These are phyloP conservation scores for Falco naumanni DNA, from an alignment of 2,797 vertebrate species.

Conservation along the genomic window DNA sequence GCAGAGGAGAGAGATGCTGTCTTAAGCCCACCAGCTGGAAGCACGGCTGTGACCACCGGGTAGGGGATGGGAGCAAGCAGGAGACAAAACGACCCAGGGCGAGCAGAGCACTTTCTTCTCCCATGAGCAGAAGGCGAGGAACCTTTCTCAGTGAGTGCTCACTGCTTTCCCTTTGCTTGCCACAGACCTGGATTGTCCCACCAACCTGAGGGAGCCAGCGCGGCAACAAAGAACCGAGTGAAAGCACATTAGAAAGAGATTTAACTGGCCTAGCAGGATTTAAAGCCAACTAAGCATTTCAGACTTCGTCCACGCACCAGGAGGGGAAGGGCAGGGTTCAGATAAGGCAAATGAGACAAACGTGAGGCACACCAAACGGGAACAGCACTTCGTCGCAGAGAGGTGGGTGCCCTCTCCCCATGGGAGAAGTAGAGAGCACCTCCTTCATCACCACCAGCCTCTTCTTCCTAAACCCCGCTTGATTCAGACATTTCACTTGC, in stretches of 20 bases:
- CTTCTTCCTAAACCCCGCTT: neutral
- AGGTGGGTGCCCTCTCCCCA: neutral
- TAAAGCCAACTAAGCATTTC: constrained; percentile 30
- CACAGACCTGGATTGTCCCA: neutral
- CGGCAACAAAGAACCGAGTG: neutral
- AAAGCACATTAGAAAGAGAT: neutral
- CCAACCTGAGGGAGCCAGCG: neutral
- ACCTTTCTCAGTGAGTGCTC: fast-evolving
- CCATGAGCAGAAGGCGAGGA: neutral
- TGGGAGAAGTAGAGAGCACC: neutral
- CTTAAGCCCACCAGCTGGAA: neutral
- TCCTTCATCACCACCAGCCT: neutral
- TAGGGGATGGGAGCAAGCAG: fast-evolving
- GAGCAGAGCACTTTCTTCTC: neutral
- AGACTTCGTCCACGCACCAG: neutral
- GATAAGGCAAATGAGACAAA: neutral
- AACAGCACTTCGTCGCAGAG: neutral
- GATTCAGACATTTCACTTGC: neutral
- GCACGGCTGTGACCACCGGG: fast-evolving
- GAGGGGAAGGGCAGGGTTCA: neutral
- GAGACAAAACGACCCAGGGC: neutral
- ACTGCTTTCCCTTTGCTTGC: neutral
- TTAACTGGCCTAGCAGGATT: constrained; percentile 29
- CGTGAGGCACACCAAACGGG: neutral
- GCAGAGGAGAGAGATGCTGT: neutral